Base-by-base conservation (phyloP, 1,140 invertebrate species). In the Campoletis sonorensis region DNA sequence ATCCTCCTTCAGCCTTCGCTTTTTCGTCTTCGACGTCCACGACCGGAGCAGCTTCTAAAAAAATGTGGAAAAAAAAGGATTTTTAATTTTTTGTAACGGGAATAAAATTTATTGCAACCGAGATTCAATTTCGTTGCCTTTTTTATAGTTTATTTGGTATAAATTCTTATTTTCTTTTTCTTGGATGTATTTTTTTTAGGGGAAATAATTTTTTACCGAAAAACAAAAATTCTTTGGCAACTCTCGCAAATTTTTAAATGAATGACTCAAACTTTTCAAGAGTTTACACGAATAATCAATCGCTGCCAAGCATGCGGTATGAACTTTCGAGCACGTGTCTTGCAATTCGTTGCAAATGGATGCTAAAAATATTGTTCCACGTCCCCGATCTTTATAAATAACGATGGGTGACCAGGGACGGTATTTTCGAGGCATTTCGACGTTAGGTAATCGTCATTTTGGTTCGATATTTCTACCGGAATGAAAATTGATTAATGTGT, bases 21-120 rank as follows among this genome's bases (percentile, higher is more conserved):
- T 58, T 77, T 15, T 40, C 64, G 0, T 79, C 81, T 4, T 40
- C 40, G n/a, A 15, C 77, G 26, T 82, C 37, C 7, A 45, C 67
- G n/a, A 68, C 18, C 23, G 79, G 85, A 27, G 85, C 84, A 33
- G 78, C 37, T 37, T 83, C 87, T 90, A 78, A 2, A 27, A 78
- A 81, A 27, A 72, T 45, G 13, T 13, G 40, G 5, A 83, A 82
- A 51, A 68, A 30, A 79, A 54, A 79, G 84, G 79, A 77, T 67
- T 67, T 58, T 58, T 58, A n/a, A 21, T 58, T 15, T 15, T 54
- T 54, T 54, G 4, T 54, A 4, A 64, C 1, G 61, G 4, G 61
- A 64, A 64, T 54, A 15, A 54, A 54, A 54, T 54, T n/a, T n/a
- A n/a, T n/a, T n/a, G n/a, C n/a, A n/a, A n/a, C n/a, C n/a, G n/a